Evolutionary conservation across 2,113 vertebrate species (phyloP).

Genomic region (Thunnus maccoyii): DNA sequence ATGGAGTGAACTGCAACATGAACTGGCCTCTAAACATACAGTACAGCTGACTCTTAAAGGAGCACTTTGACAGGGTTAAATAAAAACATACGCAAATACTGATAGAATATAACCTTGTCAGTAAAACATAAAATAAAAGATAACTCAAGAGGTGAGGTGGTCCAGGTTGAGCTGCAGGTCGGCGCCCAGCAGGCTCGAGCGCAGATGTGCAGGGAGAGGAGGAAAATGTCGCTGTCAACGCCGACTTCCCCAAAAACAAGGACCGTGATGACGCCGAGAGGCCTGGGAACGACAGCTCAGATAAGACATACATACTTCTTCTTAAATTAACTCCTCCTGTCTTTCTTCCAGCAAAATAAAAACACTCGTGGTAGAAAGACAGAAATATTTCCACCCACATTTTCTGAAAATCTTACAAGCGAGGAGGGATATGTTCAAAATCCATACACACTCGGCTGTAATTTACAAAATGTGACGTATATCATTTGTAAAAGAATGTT

Average conservation of each 20-base stretch:
- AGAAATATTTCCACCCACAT: constrained; percentile 11
- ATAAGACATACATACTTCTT: constrained; percentile 41
- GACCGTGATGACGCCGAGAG: not conserved
- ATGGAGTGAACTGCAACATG: not conserved
- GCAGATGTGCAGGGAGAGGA: constrained; percentile 12
- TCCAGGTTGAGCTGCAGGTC: constrained; percentile 39
- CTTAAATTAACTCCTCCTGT: constrained; percentile 33
- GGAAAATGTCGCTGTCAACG: not conserved
- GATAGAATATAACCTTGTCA: constrained; percentile 20
- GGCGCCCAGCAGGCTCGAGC: not conserved
- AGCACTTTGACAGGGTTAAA: constrained; percentile 51
- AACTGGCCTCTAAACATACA: constrained; percentile 16
- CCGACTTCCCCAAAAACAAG: not conserved
- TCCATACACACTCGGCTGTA: constrained; percentile 46
- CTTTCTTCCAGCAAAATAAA: constrained; percentile 19
- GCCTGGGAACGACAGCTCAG: constrained; percentile 20
- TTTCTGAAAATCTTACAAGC: constrained; percentile 5
- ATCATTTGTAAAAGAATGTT: constrained; percentile 56
- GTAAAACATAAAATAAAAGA: constrained; percentile 34
- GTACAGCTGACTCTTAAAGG: constrained; percentile 11
- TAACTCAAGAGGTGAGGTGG: constrained; percentile 30
- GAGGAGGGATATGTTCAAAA: constrained; percentile 60
- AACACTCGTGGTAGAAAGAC: constrained; percentile 18
- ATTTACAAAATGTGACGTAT: constrained; percentile 60
- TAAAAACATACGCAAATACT: constrained; percentile 44